Evolutionary conservation across 2,888 invertebrate genomes (phyloP).

Genomic region (Lycocerus yunnanus): DNA sequence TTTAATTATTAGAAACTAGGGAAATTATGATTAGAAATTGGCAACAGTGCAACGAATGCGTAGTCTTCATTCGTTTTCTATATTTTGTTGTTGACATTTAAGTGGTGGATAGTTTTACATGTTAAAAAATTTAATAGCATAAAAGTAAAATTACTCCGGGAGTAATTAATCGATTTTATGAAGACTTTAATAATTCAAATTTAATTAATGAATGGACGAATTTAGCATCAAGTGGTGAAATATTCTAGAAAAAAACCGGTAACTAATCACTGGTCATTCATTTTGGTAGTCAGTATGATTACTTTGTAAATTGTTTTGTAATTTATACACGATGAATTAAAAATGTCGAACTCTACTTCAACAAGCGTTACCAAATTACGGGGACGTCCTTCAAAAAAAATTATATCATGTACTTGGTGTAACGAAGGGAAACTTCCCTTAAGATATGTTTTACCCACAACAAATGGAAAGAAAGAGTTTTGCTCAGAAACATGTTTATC

Average conservation of each 20-base stretch:
- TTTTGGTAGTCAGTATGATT: not conserved
- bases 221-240: not conserved
- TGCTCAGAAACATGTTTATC: conserved; percentile 89
- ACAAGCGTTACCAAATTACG: conserved; percentile 59
- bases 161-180: not conserved
- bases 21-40: not conserved
- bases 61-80: not conserved
- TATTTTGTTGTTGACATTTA: conserved; percentile 1
- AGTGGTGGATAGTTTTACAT: not conserved
- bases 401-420: conserved; percentile 80
- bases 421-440: conserved; percentile 80
- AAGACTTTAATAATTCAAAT: not conserved
- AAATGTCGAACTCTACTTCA: conserved; percentile 47
- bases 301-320: not conserved
- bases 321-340: not conserved
- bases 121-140: not conserved
- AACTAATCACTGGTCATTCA: not conserved
- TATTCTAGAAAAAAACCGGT: not conserved
- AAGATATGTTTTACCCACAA: conserved; percentile 85
- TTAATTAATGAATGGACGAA: not conserved
- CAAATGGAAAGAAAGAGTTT: conserved; percentile 89
- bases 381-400: conserved; percentile 81
- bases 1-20: not conserved
- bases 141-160: not conserved
- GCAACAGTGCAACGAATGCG: not conserved